Base-by-base conservation (phyloP, 2,113 vertebrate species). In the Carollia perspicillata region DNA sequence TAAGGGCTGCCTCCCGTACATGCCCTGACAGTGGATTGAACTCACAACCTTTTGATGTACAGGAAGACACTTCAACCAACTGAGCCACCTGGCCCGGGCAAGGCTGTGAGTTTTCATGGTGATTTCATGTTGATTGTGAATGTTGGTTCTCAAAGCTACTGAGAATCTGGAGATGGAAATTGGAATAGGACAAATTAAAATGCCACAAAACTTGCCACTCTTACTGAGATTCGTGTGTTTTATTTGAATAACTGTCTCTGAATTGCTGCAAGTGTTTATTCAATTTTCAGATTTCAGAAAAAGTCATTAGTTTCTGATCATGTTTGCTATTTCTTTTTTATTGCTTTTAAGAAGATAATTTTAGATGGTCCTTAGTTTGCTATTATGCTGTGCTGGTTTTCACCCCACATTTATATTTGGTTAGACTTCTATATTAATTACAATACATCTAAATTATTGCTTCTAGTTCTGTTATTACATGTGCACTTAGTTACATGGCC, bases 401-500 rank as follows among this genome's bases (percentile, higher is more conserved):
- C 8, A 71, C 49, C 8, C n/a, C 40, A 72, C 16, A 60, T 53
- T 66, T 86, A 40, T 22, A 84, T 86, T 86, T 60, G 44, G 81
- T 90, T 83, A 79, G 37, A 60, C 77, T 77, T 95, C 89, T 90
- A 42, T 8, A 87, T 40, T 93, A 53, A 78, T 66, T 60, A 47
- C 0, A 68, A 60, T 30, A 7, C 3, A 2, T 74, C 9, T 14
- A 28, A 84, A 60, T 53, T 80, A 63, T 53, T 78, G 13, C 9
- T 66, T 90, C 83, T 55, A 77, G 63, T 95, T 92, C 94, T 84
- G 35, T 68, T 60, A 88, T 63, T 94, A 17, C 37, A 71, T 75
- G 22, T 75, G 16, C 17, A 78, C n/a, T 49, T 68, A 79, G 2
- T 12, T 66, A 53, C 35, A 78, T 42, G 20, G 23, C 47, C 28